Base-by-base conservation (phyloP, 2,113 vertebrate genomes). In the Dolichotis patagonum region DNA sequence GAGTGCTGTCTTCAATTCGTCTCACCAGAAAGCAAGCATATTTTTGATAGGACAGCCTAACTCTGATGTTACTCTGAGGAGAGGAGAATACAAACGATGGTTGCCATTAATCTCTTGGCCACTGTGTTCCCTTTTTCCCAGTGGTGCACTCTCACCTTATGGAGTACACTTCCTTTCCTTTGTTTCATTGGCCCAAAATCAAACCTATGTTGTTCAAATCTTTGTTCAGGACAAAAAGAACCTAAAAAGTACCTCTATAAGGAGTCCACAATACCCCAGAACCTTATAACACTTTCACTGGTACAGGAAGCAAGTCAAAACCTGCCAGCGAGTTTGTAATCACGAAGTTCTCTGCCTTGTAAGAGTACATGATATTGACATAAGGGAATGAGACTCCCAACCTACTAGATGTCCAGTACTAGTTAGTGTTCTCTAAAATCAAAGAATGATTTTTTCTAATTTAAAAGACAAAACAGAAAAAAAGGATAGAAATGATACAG, bases 321-420 rank as follows among this genome's bases (percentile, higher is more conserved):
- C 3, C n/a, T 17, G 13, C 26, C 54, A 19, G 3, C 22, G 62
- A 49, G 3, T 58, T 32, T 32, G 17, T 22, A 30, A 41, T 65
- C 77, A 24, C 0, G 22, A 0, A n/a, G 28, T 49, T 88, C 14
- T 4, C 0, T 4, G 8, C 7, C 1, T 7, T 32, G 7, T 10
- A 58, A 78, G 20, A 2, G 0, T 28, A 71, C 63, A 49, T n/a
- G 5, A 1, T 35, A 52, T 52, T 52, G 49, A 52, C 11, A 52
- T 11, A 52, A 9, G 49, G 49, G 49, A 52, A 52, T 52, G 49
- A 52, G 11, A 52, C 49, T 52, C 49, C 49, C 49, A 52, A 52
- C 49, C 49, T 11, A 52, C 49, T 52, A 52, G 10, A 52, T 52
- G 11, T 52, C 49, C 49, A 52, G 49, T 52, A 52, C 49, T 52